Base-by-base conservation (phyloP, 2,888 invertebrate genomes). In the Cheilosia soror region DNA sequence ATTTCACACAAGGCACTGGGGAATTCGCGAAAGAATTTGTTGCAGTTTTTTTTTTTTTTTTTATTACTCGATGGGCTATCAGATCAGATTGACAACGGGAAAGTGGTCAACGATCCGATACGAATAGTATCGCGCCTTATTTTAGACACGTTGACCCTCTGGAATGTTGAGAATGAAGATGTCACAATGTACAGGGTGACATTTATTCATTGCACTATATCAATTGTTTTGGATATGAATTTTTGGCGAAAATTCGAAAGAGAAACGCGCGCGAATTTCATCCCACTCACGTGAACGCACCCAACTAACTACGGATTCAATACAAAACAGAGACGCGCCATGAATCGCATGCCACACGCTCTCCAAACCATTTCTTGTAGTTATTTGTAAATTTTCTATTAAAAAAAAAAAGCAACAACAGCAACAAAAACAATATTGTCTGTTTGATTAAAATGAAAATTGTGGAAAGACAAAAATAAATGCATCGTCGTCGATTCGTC, bases 391-490 rank as follows among this genome's bases (percentile, higher is more conserved):
- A 84, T 66, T 63, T 80, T 85, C 81, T 85, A 76, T 66, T 83
- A 42, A 62, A 77, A 55, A 58, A 60, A 60, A 68, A 42, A 63
- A 68, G 5, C 13, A 33, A 65, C 20, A 65, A 55, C 53, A 6
- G n/a, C 27, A 27, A 37, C 3, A 15, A 40, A 47, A 60, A 51
- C 20, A 60, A 47, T 37, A 20, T 53, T 57, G 58, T 62, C 51
- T 58, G 40, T 85, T 80, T 71, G 68, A 80, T 80, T 63, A 62
- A 79, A 68, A 84, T 57, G 71, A 77, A 76, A 85, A 85, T 76
- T 77, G 81, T 81, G 71, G 68, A 76, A 68, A 76, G 84, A 85
- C 80, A 71, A 80, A 85, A 85, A 85, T 85, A 85, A 85, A 80
- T 85, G 69, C 42, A 55, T 79, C 68, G 72, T 83, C 65, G 63